Percentiles rank a stretch among this genome's conserved stretches.
Conservation (phyloP, 2,113 vertebrate genomes). For the Arothron firmamentum region DNA sequence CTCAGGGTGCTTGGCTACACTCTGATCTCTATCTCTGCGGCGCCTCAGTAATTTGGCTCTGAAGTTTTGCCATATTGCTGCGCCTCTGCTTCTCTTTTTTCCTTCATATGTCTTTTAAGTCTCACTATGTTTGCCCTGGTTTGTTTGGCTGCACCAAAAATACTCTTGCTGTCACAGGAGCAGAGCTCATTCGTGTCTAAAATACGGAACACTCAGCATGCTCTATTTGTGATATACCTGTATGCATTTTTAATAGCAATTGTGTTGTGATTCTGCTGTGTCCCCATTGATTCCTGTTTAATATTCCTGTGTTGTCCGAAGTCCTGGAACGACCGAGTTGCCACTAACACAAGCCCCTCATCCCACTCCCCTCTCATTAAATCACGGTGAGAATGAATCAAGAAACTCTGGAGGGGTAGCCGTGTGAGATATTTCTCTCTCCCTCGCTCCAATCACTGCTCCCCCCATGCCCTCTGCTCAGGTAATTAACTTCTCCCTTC, state of each 20-base stretch:
- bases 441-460: constrained; percentile 64
- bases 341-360: constrained; percentile 38
- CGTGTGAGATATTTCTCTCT: constrained; percentile 59
- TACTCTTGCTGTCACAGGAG: background rate
- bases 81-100: constrained; percentile 57
- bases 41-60: constrained; percentile 71
- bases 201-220: background rate
- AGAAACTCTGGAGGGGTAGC: constrained; percentile 56
- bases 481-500: constrained; percentile 73
- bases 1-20: constrained; percentile 47
- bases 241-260: constrained; percentile 6
- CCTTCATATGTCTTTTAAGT: constrained; percentile 45
- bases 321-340: constrained; percentile 43
- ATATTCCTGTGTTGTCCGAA: constrained; percentile 58
- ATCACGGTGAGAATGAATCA: constrained; percentile 62
- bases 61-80: constrained; percentile 69
- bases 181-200: background rate
- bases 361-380: constrained; percentile 26
- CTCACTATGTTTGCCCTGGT: constrained; percentile 48
- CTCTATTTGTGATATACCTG: constrained; percentile 14
- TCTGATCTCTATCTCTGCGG: constrained; percentile 71
- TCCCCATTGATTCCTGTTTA: constrained; percentile 50
- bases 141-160: background rate
- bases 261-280: constrained; percentile 21
- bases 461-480: constrained; percentile 69